These are phyloP conservation scores for Gobio occitaniae DNA, from an alignment of 2,797 vertebrate genomes.

Conservation along the genomic window DNA sequence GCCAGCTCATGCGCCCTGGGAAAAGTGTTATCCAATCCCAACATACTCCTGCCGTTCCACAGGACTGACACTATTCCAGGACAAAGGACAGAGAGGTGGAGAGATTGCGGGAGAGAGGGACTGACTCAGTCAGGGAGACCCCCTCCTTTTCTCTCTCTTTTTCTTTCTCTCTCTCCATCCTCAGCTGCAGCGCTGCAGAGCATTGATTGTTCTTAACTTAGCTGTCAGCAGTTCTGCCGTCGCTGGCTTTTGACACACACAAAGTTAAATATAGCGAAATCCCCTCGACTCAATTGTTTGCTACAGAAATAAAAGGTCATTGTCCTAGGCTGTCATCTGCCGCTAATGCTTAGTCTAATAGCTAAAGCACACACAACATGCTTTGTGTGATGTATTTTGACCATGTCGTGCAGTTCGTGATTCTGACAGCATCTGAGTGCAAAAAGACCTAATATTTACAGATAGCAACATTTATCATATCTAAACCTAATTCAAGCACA, in stretches of 20 bases:
- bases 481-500: neutral
- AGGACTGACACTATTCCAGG: slow-evolving; percentile 25
- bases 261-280: slow-evolving; percentile 57
- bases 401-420: neutral
- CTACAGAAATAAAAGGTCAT: slow-evolving; percentile 46
- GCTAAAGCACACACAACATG: slow-evolving; percentile 27
- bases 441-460: neutral
- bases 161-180: slow-evolving; percentile 26
- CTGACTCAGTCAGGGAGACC: slow-evolving; percentile 8
- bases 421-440: neutral
- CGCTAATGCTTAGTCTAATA: slow-evolving; percentile 12
- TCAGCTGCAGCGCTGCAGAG: slow-evolving; percentile 37
- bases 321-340: slow-evolving; percentile 27
- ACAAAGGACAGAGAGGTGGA: slow-evolving; percentile 44
- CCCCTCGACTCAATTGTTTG: slow-evolving; percentile 51
- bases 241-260: slow-evolving; percentile 46
- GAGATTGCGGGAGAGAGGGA: slow-evolving; percentile 26
- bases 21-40: slow-evolving; percentile 53
- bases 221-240: slow-evolving; percentile 53
- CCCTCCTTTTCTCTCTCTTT: slow-evolving; percentile 35
- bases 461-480: neutral
- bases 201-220: slow-evolving; percentile 52
- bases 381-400: slow-evolving; percentile 2
- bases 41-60: slow-evolving; percentile 37
- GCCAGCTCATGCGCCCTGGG: slow-evolving; percentile 59